Evolutionary conservation across 2,888 invertebrate genomes (phyloP).

Genomic region (Galeruca laticollis): DNA sequence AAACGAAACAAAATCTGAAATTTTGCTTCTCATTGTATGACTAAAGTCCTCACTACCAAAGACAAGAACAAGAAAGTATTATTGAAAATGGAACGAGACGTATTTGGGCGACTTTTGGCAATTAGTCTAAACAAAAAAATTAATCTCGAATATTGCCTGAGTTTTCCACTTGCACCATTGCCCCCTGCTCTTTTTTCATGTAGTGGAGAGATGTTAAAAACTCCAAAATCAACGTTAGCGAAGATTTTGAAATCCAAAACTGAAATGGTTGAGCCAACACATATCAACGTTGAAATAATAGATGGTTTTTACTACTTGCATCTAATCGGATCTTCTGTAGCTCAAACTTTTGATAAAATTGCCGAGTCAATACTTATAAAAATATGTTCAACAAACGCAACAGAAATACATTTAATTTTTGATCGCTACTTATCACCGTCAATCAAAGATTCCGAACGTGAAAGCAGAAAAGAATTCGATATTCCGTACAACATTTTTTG

Average conservation of each 20-base stretch:
- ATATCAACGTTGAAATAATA: no score
- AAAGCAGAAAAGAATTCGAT: slow-evolving; percentile 46
- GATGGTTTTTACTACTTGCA: slow-evolving; percentile 54
- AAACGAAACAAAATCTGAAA: slow-evolving; percentile 50
- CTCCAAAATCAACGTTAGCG: no score
- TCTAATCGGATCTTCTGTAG: slow-evolving; percentile 48
- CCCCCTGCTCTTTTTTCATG: slow-evolving; percentile 23
- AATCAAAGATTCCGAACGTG: slow-evolving; percentile 57
- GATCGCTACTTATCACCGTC: slow-evolving; percentile 57
- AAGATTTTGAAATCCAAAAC: no score
- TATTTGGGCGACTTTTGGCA: slow-evolving; percentile 53
- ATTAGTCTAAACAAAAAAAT: slow-evolving; percentile 56
- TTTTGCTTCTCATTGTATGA: slow-evolving; percentile 48
- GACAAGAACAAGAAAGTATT: slow-evolving; percentile 39
- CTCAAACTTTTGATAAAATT: slow-evolving; percentile 55
- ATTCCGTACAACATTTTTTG: slow-evolving; percentile 56
- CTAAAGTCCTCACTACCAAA: no score
- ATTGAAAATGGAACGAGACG: slow-evolving; percentile 55
- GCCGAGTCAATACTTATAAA: slow-evolving; percentile 53
- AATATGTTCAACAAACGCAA: slow-evolving; percentile 49
- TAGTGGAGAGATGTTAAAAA: slow-evolving; percentile 41
- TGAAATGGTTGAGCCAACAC: no score
- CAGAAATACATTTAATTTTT: slow-evolving; percentile 53
- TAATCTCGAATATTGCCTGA: slow-evolving; percentile 52
- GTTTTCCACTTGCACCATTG: slow-evolving; percentile 32